Evolutionary conservation across 2,888 invertebrate species (phyloP).

Genomic region (Eugnorisma glareosa): DNA sequence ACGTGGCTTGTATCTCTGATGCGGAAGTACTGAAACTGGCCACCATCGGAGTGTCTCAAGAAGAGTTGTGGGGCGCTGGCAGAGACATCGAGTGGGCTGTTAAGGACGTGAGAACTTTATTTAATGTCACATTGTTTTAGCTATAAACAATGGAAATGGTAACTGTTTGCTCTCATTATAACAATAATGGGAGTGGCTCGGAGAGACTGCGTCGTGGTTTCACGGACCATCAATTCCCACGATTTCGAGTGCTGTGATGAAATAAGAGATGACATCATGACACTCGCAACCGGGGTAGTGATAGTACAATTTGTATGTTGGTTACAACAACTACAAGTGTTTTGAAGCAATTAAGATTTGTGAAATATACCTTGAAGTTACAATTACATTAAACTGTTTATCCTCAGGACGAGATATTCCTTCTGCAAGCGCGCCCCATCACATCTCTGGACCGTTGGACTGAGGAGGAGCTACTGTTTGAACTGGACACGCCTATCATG

Average conservation of each 20-base stretch:
- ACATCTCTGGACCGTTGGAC: conserved; percentile 94
- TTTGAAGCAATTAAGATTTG: neutral
- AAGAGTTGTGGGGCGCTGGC: conserved; percentile 92
- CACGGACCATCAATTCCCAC: neutral
- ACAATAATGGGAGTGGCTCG: too few species aligned
- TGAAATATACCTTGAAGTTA: neutral
- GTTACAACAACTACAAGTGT: neutral
- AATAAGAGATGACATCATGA: neutral
- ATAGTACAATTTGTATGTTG: neutral
- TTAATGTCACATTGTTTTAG: neutral
- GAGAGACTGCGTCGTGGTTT: neutral
- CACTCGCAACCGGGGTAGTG: neutral
- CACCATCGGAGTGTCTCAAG: conserved; percentile 88
- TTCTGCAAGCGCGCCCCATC: conserved; percentile 95
- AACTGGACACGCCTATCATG: conserved; percentile 93
- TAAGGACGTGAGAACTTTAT: conserved; percentile 81
- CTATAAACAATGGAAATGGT: neutral
- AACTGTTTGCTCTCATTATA: neutral
- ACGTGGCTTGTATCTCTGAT: conserved; percentile 89
- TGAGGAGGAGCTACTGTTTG: conserved; percentile 94
- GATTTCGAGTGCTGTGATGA: neutral
- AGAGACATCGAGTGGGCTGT: conserved; percentile 96
- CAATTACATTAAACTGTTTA: neutral
- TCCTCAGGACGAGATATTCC: conserved; percentile 89
- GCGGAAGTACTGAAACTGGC: conserved; percentile 90